Evolutionary conservation across 2,888 invertebrate species (phyloP).

Genomic region (Synanthedon tipuliformis): DNA sequence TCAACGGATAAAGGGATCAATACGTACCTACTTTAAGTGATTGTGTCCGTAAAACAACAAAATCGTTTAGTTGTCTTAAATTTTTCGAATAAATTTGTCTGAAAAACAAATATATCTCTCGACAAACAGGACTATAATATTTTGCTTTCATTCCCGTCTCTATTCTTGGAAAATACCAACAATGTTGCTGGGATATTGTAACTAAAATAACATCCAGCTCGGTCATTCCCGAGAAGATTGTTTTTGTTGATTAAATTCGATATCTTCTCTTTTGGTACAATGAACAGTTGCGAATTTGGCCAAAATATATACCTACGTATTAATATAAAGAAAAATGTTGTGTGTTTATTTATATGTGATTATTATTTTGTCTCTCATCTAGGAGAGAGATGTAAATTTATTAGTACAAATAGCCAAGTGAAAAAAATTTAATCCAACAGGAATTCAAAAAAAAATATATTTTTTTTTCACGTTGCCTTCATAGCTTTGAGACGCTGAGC

Average conservation of each 20-base stretch:
- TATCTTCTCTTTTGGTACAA: neutral
- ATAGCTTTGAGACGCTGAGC: too few relatives aligned
- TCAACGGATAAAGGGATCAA: constrained; percentile 1
- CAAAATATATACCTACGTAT: too few relatives aligned
- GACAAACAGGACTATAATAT: constrained; percentile 43
- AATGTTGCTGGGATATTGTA: constrained; percentile 21
- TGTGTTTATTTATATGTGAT: too few relatives aligned
- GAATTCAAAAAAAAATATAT: too few relatives aligned
- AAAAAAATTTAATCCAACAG: too few relatives aligned
- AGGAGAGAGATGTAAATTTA: too few relatives aligned
- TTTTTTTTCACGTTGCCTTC: too few relatives aligned
- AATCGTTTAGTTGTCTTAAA: neutral
- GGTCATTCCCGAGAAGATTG: neutral
- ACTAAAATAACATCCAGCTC: neutral
- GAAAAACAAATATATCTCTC: constrained; percentile 4
- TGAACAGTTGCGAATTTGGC: too few relatives aligned
- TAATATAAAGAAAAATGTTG: too few relatives aligned
- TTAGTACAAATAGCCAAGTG: too few relatives aligned
- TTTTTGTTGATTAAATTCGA: neutral
- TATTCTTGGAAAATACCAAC: constrained; percentile 31
- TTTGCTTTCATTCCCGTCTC: constrained; percentile 17
- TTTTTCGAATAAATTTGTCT: neutral
- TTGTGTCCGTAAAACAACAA: neutral
- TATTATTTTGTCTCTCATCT: too few relatives aligned
- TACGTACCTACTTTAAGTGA: neutral